These are phyloP conservation scores for Calliphora vicina DNA, from an alignment of 1,140 invertebrate genomes.

Conservation along the genomic window DNA sequence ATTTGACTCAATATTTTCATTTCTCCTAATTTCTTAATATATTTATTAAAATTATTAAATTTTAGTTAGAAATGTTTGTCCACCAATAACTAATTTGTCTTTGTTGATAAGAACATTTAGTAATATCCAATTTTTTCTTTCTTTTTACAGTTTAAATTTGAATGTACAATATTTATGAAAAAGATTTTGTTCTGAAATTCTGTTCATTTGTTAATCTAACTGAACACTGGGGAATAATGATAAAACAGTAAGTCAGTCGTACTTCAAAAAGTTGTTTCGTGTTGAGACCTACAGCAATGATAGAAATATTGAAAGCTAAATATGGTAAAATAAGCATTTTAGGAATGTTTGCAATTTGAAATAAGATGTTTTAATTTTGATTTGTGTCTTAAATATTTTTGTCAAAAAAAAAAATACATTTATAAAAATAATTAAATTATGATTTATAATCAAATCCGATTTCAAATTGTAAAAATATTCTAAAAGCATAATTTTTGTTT, in stretches of 20 bases:
- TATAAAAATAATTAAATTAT: too few relatives aligned
- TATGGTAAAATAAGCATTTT: neutral
- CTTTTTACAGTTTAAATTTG: conserved; percentile 10
- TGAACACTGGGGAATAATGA: neutral
- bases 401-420: too few relatives aligned
- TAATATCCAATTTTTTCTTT: conserved; percentile 4
- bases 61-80: neutral
- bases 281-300: neutral
- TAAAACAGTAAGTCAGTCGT: neutral
- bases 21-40: neutral
- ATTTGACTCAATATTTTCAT: neutral
- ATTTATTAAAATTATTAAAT: neutral
- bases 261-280: neutral
- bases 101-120: neutral
- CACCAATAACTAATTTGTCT: neutral
- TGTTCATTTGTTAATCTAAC: neutral
- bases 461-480: conserved; percentile 14
- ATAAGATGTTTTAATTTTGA: neutral
- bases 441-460: too few relatives aligned
- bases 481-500: neutral
- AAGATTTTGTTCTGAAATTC: neutral
- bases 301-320: neutral
- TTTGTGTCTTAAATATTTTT: neutral
- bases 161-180: neutral
- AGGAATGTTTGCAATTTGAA: neutral